phyloP scores from a whole-genome alignment of 2,113 vertebrate species.

The Platysteira castanea region DNA sequence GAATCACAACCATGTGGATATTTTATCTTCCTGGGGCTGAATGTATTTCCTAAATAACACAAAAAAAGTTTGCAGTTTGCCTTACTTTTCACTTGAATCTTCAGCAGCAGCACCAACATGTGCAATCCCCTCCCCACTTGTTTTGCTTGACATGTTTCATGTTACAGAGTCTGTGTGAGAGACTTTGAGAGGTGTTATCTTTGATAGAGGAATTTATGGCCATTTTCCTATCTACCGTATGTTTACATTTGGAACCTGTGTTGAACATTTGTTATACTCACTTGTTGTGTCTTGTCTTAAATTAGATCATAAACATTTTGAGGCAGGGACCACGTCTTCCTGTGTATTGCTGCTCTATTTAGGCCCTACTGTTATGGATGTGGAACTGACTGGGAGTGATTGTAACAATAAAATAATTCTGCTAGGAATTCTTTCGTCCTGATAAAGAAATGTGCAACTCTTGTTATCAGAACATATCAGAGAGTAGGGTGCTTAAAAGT shows the following conservation, averaged over 20 bases:
- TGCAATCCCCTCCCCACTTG: neutral
- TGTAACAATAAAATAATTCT: slow-evolving; percentile 15
- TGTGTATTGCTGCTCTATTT: neutral
- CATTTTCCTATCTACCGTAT: slow-evolving; percentile 65
- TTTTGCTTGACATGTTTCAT: slow-evolving; percentile 45
- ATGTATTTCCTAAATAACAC: neutral
- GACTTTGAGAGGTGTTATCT: slow-evolving; percentile 65
- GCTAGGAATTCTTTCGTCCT: neutral
- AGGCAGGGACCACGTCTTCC: slow-evolving; percentile 12
- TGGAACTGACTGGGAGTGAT: neutral
- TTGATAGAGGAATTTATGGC: slow-evolving; percentile 65
- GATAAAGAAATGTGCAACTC: slow-evolving; percentile 4
- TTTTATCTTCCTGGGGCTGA: neutral
- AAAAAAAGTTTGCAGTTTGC: neutral
- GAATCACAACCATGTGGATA: neutral
- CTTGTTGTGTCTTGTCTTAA: slow-evolving; percentile 65
- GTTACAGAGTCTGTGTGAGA: slow-evolving; percentile 12
- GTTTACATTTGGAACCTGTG: slow-evolving; percentile 65
- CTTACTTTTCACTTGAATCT: neutral
- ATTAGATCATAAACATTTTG: slow-evolving; percentile 61
- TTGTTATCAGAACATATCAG: neutral
- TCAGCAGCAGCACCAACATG: neutral
- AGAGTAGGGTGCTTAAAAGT: slow-evolving; percentile 22
- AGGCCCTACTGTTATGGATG: neutral
- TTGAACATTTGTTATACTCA: slow-evolving; percentile 57